These are phyloP conservation scores for Listronotus oregonensis DNA, from an alignment of 1,140 invertebrate species.

Conservation along the genomic window DNA sequence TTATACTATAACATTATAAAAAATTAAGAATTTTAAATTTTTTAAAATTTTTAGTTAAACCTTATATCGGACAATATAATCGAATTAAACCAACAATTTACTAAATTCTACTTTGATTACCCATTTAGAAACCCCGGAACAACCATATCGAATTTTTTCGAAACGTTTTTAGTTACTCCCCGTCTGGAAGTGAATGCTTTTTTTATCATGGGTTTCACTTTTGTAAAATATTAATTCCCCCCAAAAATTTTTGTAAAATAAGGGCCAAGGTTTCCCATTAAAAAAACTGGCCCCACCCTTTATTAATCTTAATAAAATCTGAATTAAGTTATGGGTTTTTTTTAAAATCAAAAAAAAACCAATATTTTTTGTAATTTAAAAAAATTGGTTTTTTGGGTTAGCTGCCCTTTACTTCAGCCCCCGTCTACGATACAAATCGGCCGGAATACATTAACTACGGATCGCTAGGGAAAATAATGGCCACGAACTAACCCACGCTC, in stretches of 20 bases:
- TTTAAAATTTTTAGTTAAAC: conserved; percentile 1
- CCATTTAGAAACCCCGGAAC: neutral
- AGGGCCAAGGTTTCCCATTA: too few relatives aligned
- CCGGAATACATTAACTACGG: conserved; percentile 87
- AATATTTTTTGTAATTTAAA: too few relatives aligned
- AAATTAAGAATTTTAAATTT: too few relatives aligned
- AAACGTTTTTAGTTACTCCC: neutral
- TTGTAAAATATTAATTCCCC: conserved; percentile 30
- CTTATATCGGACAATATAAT: neutral
- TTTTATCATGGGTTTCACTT: conserved; percentile 18
- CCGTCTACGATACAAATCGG: conserved; percentile 80
- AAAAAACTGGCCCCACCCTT: too few relatives aligned
- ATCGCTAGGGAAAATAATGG: conserved; percentile 72
- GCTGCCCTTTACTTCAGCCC: conserved; percentile 91
- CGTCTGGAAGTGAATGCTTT: conserved; percentile 33
- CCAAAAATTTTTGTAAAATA: too few relatives aligned
- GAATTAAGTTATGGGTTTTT: too few relatives aligned
- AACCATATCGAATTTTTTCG: neutral
- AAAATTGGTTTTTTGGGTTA: conserved; percentile 65
- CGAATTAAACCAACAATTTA: neutral
- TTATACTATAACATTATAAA: too few relatives aligned
- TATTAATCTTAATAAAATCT: too few relatives aligned
- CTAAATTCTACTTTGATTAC: neutral
- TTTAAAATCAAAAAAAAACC: too few relatives aligned
- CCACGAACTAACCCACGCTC: conserved; percentile 72